phyloP scores from a whole-genome alignment of 2,888 invertebrate species.

The Kryphioiulus occultus region DNA sequence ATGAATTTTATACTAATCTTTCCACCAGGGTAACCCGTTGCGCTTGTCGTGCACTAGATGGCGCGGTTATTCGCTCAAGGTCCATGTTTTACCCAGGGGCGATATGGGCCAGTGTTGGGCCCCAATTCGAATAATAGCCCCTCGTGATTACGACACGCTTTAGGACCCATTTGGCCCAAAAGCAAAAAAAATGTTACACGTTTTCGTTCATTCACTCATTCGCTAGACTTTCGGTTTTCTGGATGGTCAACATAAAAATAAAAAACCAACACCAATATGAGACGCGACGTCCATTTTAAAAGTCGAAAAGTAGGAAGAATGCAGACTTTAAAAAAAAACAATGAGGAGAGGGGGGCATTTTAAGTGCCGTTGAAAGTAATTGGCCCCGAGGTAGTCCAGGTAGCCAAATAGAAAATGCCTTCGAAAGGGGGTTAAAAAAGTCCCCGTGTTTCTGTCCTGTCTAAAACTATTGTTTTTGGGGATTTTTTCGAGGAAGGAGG shows the following conservation, averaged over 20 bases:
- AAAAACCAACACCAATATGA: neutral
- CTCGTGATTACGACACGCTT: no score
- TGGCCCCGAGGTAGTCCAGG: neutral
- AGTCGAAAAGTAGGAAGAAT: neutral
- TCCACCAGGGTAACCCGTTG: no score
- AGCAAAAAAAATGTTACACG: neutral
- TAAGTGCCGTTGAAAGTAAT: constrained; percentile 5
- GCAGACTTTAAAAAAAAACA: neutral
- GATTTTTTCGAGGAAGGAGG: no score
- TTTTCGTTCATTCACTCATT: constrained; percentile 5
- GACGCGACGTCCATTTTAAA: neutral
- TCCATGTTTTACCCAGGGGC: no score
- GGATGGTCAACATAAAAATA: no score
- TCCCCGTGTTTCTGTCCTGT: neutral
- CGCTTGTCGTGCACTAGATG: no score
- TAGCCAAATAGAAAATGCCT: neutral
- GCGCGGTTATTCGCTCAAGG: no score
- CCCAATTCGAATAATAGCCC: no score
- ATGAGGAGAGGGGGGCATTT: neutral
- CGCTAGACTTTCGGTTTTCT: neutral
- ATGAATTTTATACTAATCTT: no score
- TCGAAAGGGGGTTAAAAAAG: neutral
- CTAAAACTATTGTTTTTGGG: no score
- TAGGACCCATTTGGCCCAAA: neutral
- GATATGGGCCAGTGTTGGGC: no score